Conservation (phyloP, 2,797 vertebrate species). For the Lateolabrax maculatus region DNA sequence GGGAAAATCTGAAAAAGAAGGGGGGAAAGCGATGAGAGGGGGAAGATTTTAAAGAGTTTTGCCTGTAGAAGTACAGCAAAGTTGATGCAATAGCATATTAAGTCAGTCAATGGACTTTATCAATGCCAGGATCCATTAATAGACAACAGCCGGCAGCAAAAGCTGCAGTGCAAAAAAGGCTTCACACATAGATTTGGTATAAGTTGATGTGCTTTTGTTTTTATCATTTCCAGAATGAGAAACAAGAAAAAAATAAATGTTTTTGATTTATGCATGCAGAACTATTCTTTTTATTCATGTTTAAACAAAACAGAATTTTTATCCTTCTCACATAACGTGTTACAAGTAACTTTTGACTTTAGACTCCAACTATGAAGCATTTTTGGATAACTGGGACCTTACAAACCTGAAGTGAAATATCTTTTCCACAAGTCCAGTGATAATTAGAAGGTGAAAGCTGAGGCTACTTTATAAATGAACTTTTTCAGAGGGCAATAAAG, state of each 20-base stretch:
- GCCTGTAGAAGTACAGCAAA: slow-evolving; percentile 59
- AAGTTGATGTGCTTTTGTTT: slow-evolving; percentile 2
- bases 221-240: slow-evolving; percentile 25
- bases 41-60: slow-evolving; percentile 42
- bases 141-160: slow-evolving; percentile 63
- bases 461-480: background rate
- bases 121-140: slow-evolving; percentile 68
- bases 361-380: background rate
- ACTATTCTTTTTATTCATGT: background rate
- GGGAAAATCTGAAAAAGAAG: slow-evolving; percentile 26
- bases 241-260: background rate
- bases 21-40: slow-evolving; percentile 37
- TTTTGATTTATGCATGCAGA: slow-evolving; percentile 1
- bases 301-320: background rate
- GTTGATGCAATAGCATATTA: slow-evolving; percentile 76
- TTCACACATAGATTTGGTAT: slow-evolving; percentile 34
- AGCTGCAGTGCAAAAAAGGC: slow-evolving; percentile 20
- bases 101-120: slow-evolving; percentile 70
- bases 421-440: background rate
- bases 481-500: background rate
- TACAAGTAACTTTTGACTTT: background rate
- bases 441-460: background rate
- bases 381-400: too few relatives aligned
- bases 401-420: background rate
- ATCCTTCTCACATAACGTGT: background rate